Base-by-base conservation (phyloP, 2,113 vertebrate genomes). In the Ictalurus punctatus region DNA sequence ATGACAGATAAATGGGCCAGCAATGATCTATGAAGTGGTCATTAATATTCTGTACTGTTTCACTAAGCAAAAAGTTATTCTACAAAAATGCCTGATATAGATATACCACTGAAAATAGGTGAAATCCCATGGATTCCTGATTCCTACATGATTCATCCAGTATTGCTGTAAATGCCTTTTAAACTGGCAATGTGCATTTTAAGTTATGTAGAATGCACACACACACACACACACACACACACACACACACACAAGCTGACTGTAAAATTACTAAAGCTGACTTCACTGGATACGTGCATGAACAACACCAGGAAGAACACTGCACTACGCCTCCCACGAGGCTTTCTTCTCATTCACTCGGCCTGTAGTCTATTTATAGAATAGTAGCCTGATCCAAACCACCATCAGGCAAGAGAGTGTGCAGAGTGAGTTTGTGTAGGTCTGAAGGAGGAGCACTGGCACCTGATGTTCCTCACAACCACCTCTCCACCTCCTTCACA, bases 401-500 rank as follows among this genome's bases (percentile, higher is more conserved):
- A 71, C 85, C 54, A 73, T 61, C 83, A 89, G 48, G 87, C 86
- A 92, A 91, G 83, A 87, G 88, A 89, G 14, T 59, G 87, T 19
- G 82, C 78, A 56, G n/a, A 81, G 78, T 19, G 52, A 81, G 78
- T 89, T 92, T 93, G 81, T 92, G 71, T 90, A 59, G 86, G 89
- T 93, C 84, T 90, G 88, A 90, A 69, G 85, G 67, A 88, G 44
- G 87, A 92, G 87, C 86, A 85, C 37, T 85, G 83, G 89, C 93
- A 95, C 92, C 93, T 93, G 93, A 89, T 94, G 80, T 93, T 93
- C 90, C 90, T 87, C 84, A 85, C 27, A 82, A 56, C 87, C 30
- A 44, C 87, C 83, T 30, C 81, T 1, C 65, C 58, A 61, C 88
- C 84, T 37, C 81, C 79, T 69, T 37, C 19, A 23, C 9, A 59